Base-by-base conservation (phyloP, 2,113 vertebrate genomes). In the Megaptera novaeangliae region DNA sequence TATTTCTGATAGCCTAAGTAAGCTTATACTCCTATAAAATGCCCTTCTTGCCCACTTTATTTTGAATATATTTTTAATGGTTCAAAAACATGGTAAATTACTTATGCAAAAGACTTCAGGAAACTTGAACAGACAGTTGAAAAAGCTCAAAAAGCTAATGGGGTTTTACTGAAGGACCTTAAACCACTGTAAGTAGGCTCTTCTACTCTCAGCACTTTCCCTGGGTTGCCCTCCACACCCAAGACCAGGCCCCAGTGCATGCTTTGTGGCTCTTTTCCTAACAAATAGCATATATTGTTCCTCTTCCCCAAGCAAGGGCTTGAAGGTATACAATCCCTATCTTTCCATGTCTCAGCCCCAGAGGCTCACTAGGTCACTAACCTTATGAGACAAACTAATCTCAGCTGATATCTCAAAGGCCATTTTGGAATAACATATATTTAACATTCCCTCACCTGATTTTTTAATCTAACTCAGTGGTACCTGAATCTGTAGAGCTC, bases 11-110 rank as follows among this genome's bases (percentile, higher is more conserved):
- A 61, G 10, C 8, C 86, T 81, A 85, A 95, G 91, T 94, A 92
- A 93, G 69, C 31, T 91, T 88, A 92, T 49, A 92, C 90, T 85
- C 83, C 66, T 88, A 68, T 92, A 96, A 94, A 75, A 96, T 97
- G 83, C 88, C 68, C 31, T 96, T 96, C 97, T 95, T 61, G 97
- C 12, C 71, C 92, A 93, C 89, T 96, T 96, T 78, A 90, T 94
- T 97, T 97, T 95, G 81, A 97, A 98, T 97, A 95, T 95, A 97
- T 98, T 98, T 92, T 63, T 95, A 96, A 80, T 95, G 36, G 9
- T 68, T 87, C 89, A 94, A 92, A 95, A 97, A 98, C 90, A 97
- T 88, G 81, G 96, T 59, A 9, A 91, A 82, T 94, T 90, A 95
- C 59, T 91, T 84, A 18, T 36, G 11, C 8, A 61, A 88, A 95